Base-by-base conservation (phyloP, 2,113 vertebrate genomes). In the Pantherophis guttatus region DNA sequence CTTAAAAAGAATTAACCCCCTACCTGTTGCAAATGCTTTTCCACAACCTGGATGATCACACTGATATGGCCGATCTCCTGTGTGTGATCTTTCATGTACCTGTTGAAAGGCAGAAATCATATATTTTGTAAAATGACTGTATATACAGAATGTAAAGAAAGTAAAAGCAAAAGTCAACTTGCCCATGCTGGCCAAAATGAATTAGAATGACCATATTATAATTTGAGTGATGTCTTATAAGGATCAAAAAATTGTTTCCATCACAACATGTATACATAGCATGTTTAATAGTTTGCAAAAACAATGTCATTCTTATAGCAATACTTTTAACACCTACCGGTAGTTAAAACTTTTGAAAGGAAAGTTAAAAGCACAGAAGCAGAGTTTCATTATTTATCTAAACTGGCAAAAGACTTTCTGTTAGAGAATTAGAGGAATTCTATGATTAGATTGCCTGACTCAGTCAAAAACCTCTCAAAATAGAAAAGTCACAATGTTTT, bases 1-100 rank as follows among this genome's bases (percentile, higher is more conserved):
- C 12, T 10, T 48, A 81, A 81, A 81, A 81, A 90, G 33, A 95
- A 87, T 55, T 70, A 87, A 19, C 89, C 93, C 10, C 50, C 92
- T 97, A 99, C 99, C 99, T 98, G 99, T 99, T 95, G 99, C 99
- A 98, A 99, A 99, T 93, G 99, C 99, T 97, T 99, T 99, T 75
- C 99, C 99, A 96, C 99, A 99, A 92, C 99, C 98, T 11, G 97
- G 96, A 95, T 99, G 99, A 11, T 99, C 99, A 96, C 99, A 99
- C 92, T 98, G 96, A 94, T 99, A 99, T 0, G 99, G 99, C 96
- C 99, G 98, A 96, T 99, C 99, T 96, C 99, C 99, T 2, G 99
- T 99, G 97, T 99, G 99, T 13, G 99, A 99, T 91, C 99, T 98
- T 95, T 99, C 99, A 29, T 99, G 99, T 23, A 99, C 99, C 99